Conservation (phyloP, 2,113 vertebrate species). For the Anarrhichthys ocellatus region DNA sequence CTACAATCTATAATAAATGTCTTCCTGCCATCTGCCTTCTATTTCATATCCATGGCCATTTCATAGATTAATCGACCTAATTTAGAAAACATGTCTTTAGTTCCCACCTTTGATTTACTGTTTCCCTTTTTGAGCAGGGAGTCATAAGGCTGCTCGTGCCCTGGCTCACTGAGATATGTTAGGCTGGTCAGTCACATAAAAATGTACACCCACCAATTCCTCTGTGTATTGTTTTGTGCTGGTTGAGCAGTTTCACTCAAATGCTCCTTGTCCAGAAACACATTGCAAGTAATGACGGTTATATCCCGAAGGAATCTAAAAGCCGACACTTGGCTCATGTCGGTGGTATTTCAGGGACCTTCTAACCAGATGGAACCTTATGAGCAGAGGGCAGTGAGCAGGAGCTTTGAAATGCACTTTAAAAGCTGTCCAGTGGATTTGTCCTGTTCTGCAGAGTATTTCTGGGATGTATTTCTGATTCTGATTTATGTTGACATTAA, state of each 20-base stretch:
- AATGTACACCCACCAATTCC: slow-evolving; percentile 23
- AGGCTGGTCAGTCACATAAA: slow-evolving; percentile 29
- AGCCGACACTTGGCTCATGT: background rate
- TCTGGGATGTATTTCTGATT: background rate
- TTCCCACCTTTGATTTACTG: slow-evolving; percentile 35
- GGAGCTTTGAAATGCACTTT: background rate
- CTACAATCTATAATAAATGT: background rate
- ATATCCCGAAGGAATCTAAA: slow-evolving; percentile 4
- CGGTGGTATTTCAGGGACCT: slow-evolving; percentile 1
- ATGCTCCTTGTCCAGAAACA: slow-evolving; percentile 35
- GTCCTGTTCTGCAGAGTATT: background rate
- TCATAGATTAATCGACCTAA: slow-evolving; percentile 38
- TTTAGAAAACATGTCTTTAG: slow-evolving; percentile 23
- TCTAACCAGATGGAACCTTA: background rate
- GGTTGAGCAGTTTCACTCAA: slow-evolving; percentile 37
- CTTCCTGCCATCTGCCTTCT: slow-evolving; percentile 9
- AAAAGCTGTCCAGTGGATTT: background rate
- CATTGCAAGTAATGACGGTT: slow-evolving; percentile 19
- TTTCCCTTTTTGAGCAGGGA: slow-evolving; percentile 29
- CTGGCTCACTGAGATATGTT: slow-evolving; percentile 7
- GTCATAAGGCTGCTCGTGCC: slow-evolving; percentile 27
- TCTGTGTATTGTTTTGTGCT: slow-evolving; percentile 22
- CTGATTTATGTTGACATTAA: background rate
- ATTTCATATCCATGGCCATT: background rate
- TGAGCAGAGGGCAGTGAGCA: slow-evolving; percentile 8